phyloP scores from a whole-genome alignment of 2,797 vertebrate species.

The Danio tinwini region DNA sequence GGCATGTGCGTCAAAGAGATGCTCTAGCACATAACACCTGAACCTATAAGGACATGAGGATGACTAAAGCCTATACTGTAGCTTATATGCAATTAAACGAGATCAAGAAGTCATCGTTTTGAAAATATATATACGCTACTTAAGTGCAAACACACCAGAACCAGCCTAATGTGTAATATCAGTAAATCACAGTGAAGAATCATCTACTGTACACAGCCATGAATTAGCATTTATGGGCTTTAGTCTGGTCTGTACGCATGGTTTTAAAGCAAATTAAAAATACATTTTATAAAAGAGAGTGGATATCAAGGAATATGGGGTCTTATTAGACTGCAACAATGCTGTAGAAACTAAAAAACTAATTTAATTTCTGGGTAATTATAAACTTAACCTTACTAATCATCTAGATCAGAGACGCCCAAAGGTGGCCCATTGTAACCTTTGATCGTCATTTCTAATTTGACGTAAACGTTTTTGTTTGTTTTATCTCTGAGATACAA shows the following conservation, averaged over 20 bases:
- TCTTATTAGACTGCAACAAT: neutral
- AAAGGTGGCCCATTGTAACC: too few species aligned
- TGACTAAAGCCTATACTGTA: neutral
- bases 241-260: neutral
- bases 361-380: conserved; percentile 11
- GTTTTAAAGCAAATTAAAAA: conserved; percentile 1
- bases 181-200: conserved; percentile 23
- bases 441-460: too few species aligned
- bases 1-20: conserved; percentile 40
- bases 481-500: too few species aligned
- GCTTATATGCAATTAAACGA: conserved; percentile 19
- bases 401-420: neutral
- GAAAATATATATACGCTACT: conserved; percentile 13
- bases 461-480: too few species aligned
- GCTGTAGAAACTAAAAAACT: neutral
- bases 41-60: conserved; percentile 24
- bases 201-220: neutral
- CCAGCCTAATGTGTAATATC: conserved; percentile 8
- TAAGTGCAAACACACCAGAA: conserved; percentile 9
- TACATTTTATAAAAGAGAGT: neutral
- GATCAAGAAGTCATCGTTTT: neutral
- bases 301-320: neutral
- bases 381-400: neutral
- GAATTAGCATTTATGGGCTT: conserved; percentile 37
- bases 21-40: conserved; percentile 11